Evolutionary conservation across 2,888 invertebrate genomes (phyloP), one percentile per base, ranked within the genome.

Genomic region (Apotomis capreana): DNA sequence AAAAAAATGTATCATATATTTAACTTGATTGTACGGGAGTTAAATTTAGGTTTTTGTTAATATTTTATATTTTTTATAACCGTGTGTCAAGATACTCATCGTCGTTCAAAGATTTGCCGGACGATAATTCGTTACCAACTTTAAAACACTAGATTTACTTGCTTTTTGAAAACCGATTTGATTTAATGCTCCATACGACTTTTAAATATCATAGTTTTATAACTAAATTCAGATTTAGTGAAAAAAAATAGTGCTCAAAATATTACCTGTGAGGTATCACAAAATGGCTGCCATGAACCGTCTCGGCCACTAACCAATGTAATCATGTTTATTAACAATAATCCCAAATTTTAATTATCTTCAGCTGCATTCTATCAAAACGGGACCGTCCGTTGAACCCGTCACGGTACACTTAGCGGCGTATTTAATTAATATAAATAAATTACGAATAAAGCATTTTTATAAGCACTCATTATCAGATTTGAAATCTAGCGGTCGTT

Each of bases 391-490:
- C 72, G 72, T 68, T 68, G 72, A 72, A 62, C 72, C 63, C 68
- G 72, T 68, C 72, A 72, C 68, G 72, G 68, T 72, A 72, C 72
- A 72, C 72, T 68, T 68, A 72, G 46, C 72, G 36, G 55, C 58
- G 72, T 72, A 68, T 71, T 70, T 69, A 72, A 72, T 72, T 72
- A 72, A 72, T 72, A 72, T 68, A 68, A 72, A 72, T 72, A 72
- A 72, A 72, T 72, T 72, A 72, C 68, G 72, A 72, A 72, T 72
- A 68, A 72, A 68, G 72, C 72, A 72, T 73, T 73, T 73, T 73
- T 73, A 73, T 73, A 63, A 73, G 60, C 60, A 62, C 73, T 73
- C 73, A 73, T 73, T 73, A 73, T 73, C 69, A 65, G 59, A 64
- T 64, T 57, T 55, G 49, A 69, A 69, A 69, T 69, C 73, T 73